Conservation (phyloP, 2,113 vertebrate species). For the Mirza zaza region DNA sequence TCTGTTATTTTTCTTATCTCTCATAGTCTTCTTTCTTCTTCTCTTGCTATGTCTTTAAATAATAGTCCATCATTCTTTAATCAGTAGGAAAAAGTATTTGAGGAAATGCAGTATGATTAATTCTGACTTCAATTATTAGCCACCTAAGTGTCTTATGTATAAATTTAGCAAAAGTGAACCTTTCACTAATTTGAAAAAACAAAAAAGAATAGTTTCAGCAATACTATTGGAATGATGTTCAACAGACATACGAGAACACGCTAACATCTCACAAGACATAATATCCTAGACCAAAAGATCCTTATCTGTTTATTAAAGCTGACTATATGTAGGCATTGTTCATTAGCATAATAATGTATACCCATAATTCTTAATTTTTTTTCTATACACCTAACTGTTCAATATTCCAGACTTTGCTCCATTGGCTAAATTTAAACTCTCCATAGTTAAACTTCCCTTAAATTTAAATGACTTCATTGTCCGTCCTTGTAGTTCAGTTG, state of each 20-base stretch:
- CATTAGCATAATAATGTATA: neutral
- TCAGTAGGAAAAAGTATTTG: neutral
- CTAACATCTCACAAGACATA: neutral
- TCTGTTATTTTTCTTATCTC: neutral
- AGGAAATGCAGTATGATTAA: neutral
- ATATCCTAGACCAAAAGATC: no score
- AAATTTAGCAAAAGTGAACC: neutral
- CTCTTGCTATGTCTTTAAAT: neutral
- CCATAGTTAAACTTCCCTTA: neutral
- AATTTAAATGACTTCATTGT: neutral
- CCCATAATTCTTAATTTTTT: neutral
- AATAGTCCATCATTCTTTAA: neutral
- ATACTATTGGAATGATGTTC: neutral
- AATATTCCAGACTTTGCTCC: neutral
- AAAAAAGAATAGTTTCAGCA: no score
- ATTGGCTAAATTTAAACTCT: neutral
- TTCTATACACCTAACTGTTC: neutral
- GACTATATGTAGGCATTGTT: neutral
- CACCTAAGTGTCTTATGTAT: neutral
- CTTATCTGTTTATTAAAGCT: no score
- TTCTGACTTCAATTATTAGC: neutral
- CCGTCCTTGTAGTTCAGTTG: neutral
- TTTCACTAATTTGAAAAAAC: neutral
- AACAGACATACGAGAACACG: rapidly evolving
- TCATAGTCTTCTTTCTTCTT: neutral